These are phyloP conservation scores for Macaria liturata DNA, from an alignment of 2,888 invertebrate species.

Conservation along the genomic window DNA sequence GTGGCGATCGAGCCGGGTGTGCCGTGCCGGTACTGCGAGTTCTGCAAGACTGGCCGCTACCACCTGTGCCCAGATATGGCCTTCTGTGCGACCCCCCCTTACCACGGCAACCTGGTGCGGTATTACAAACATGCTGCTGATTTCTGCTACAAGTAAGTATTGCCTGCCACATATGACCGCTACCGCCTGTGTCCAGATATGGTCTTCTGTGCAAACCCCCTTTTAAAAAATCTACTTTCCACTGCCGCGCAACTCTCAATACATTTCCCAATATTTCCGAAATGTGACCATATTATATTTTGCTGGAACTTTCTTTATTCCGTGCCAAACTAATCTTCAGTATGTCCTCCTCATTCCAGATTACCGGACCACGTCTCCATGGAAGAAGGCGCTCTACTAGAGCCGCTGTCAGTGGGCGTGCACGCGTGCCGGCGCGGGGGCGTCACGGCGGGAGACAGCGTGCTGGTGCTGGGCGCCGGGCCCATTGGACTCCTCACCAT, in stretches of 20 bases:
- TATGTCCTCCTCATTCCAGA: constrained; percentile 65
- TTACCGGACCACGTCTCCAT: constrained; percentile 94
- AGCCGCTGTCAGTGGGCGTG: constrained; percentile 96
- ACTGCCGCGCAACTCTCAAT: too few relatives aligned
- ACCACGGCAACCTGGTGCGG: constrained; percentile 93
- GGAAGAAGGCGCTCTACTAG: constrained; percentile 97
- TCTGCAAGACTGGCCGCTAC: constrained; percentile 94
- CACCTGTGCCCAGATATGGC: constrained; percentile 94
- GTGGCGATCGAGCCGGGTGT: constrained; percentile 98
- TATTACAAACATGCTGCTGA: constrained; percentile 96
- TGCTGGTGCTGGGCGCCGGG: constrained; percentile 92
- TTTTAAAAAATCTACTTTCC: constrained; percentile 54
- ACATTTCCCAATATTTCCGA: too few relatives aligned
- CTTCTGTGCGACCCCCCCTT: constrained; percentile 98
- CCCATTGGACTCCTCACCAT: constrained; percentile 94
- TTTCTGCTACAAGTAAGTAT: constrained; percentile 90
- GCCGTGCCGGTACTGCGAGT: constrained; percentile 91
- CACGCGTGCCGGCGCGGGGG: constrained; percentile 95
- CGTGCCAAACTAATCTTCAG: background rate
- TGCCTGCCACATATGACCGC: background rate
- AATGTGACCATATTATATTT: background rate
- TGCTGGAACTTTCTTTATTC: background rate
- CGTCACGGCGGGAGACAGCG: constrained; percentile 87
- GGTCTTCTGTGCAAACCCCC: constrained; percentile 97
- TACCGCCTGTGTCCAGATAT: constrained; percentile 89